Base-by-base conservation (phyloP, 2,797 vertebrate species). In the Pogonophryne albipinna region DNA sequence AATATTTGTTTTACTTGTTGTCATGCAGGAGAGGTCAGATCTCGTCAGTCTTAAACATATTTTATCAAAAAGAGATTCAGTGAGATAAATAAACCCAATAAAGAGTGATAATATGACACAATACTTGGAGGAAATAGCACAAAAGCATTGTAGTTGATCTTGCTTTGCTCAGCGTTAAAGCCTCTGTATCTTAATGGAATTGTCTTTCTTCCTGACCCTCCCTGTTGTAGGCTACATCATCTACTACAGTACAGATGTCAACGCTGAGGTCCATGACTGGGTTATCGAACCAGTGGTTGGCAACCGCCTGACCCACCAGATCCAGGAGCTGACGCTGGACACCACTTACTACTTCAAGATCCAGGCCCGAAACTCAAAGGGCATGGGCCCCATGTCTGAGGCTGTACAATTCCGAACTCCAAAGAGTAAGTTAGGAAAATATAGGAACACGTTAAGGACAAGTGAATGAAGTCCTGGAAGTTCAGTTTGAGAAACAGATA, bases 301-400 rank as follows among this genome's bases (percentile, higher is more conserved):
- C 0, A 99, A 99, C 91, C 95, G 98, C 3, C 94, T 99, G 56
- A 99, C 98, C 0, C 98, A 99, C 88, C 98, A 99, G 95, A 99
- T 99, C 83, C 98, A 99, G 77, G 98, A 99, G 63, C 84, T 99
- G 78, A 99, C 98, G 0, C 96, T 99, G 0, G 98, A 99, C 86
- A 99, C 98, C 0, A 95, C 97, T 0, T 99, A 99, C 92, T 99
- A 97, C 93, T 99, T 99, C 94, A 99, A 98, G 92, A 98, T 99
- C 87, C 98, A 99, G 86, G 98, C 98, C 7, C 96, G 98, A 6
- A 99, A 99, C 93, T 99, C 98, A 0, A 99, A 99, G 82, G 98
- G 98, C 82, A 99, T 99, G 98, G 98, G 98, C 12, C 98, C 98
- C 41, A 97, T 99, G 97, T 99, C 98, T 0, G 98, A 99, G 62